phyloP scores from a whole-genome alignment of 2,113 vertebrate genomes.

The Suricata suricatta region DNA sequence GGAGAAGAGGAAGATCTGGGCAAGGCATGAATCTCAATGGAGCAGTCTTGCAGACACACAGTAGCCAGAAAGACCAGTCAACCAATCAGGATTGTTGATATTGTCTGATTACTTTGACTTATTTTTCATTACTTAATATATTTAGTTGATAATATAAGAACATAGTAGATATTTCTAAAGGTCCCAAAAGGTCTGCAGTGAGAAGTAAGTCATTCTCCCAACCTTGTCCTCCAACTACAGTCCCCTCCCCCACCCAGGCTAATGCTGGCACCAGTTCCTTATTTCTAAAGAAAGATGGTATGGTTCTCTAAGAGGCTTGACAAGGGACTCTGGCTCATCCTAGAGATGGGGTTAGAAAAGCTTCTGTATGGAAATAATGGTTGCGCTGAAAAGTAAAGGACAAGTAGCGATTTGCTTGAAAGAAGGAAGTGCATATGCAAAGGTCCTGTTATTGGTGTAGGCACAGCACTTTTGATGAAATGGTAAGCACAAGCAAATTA shows the following conservation, averaged over 20 bases:
- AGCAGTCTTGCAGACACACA: neutral
- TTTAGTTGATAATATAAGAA: neutral
- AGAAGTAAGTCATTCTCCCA: neutral
- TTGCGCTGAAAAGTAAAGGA: neutral
- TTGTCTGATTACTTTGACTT: neutral
- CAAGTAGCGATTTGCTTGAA: neutral
- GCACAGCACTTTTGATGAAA: neutral
- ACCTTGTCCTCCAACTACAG: neutral
- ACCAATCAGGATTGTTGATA: neutral
- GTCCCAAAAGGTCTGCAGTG: neutral
- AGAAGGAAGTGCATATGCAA: neutral
- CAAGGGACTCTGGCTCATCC: neutral
- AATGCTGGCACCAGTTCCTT: neutral
- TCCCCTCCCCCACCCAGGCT: too few relatives aligned
- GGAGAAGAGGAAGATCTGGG: neutral
- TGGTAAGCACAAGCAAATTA: neutral
- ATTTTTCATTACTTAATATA: neutral
- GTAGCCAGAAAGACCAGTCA: neutral
- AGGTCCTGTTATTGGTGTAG: neutral
- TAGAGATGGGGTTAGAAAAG: neutral
- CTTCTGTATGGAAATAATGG: neutral
- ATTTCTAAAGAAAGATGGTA: neutral
- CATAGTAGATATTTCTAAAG: neutral
- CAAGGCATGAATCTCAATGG: neutral
- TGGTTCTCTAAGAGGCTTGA: neutral